Conservation (phyloP, 2,888 invertebrate genomes). For the Dendrolimus houi region DNA sequence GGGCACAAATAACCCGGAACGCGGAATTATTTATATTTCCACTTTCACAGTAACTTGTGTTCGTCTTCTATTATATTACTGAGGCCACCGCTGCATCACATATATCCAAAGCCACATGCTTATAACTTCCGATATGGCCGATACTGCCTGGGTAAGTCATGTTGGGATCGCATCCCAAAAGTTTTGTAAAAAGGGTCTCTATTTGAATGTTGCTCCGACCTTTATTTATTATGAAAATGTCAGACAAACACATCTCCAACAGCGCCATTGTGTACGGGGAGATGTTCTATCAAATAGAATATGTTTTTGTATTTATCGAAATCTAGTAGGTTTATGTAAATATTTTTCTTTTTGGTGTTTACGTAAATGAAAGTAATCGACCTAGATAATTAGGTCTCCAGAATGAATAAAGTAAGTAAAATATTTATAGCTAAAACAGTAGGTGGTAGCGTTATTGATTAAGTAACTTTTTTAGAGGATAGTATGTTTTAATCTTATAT, state of each 20-base stretch:
- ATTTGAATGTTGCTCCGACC: slow-evolving; percentile 16
- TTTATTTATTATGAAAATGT: slow-evolving; percentile 26
- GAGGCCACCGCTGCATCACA: slow-evolving; percentile 18
- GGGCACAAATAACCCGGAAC: slow-evolving; percentile 26
- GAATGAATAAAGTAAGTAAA: too few species aligned
- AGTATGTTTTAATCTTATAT: too few species aligned
- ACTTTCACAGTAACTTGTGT: slow-evolving; percentile 23
- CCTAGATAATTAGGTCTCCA: too few species aligned
- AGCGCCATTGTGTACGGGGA: slow-evolving; percentile 3
- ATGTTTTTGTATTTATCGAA: not conserved
- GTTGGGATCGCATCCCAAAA: slow-evolving; percentile 19
- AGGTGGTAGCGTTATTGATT: too few species aligned
- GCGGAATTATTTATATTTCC: slow-evolving; percentile 36
- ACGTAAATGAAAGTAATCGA: too few species aligned
- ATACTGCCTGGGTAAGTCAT: slow-evolving; percentile 30
- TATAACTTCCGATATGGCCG: slow-evolving; percentile 23
- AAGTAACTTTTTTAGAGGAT: too few species aligned
- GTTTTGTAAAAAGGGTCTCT: slow-evolving; percentile 23
- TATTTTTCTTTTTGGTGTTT: slow-evolving; percentile 1
- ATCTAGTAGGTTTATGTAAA: slow-evolving; percentile 8
- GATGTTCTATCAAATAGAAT: slow-evolving; percentile 3
- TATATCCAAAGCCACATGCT: slow-evolving; percentile 21
- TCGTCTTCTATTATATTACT: slow-evolving; percentile 29
- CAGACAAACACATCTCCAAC: slow-evolving; percentile 10
- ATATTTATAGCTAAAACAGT: too few species aligned